These are phyloP conservation scores for Sorex maritimensis DNA, from an alignment of 2,797 vertebrate species.

Conservation along the genomic window DNA sequence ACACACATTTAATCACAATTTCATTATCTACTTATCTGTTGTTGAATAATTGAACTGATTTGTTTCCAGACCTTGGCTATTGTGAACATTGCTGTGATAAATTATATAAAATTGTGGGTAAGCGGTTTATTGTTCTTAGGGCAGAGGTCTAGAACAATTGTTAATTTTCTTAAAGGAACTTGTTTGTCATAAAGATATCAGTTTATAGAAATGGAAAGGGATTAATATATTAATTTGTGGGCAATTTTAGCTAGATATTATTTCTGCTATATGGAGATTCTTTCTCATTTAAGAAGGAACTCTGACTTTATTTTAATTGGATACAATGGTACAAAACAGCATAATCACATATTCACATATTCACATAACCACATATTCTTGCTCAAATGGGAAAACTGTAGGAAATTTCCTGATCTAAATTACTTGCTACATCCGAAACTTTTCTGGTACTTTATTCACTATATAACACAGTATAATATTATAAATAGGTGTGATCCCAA, in stretches of 20 bases:
- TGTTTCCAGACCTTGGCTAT: too few species aligned
- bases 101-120: too few species aligned
- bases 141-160: too few species aligned
- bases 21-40: too few species aligned
- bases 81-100: too few species aligned
- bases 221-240: slow-evolving; percentile 27
- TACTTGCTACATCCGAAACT: background rate
- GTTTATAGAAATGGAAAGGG: slow-evolving; percentile 9
- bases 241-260: slow-evolving; percentile 42
- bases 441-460: background rate
- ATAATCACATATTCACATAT: too few species aligned
- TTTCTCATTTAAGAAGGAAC: background rate
- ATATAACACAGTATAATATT: background rate
- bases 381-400: background rate
- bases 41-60: too few species aligned
- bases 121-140: too few species aligned
- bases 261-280: background rate
- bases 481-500: background rate
- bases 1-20: too few species aligned
- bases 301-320: slow-evolving; percentile 16
- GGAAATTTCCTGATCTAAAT: slow-evolving; percentile 24
- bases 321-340: background rate
- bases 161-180: background rate
- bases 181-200: slow-evolving; percentile 25
- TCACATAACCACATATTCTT: too few species aligned